Base-by-base conservation (phyloP, 2,113 vertebrate species). In the Cisticola juncidis region DNA sequence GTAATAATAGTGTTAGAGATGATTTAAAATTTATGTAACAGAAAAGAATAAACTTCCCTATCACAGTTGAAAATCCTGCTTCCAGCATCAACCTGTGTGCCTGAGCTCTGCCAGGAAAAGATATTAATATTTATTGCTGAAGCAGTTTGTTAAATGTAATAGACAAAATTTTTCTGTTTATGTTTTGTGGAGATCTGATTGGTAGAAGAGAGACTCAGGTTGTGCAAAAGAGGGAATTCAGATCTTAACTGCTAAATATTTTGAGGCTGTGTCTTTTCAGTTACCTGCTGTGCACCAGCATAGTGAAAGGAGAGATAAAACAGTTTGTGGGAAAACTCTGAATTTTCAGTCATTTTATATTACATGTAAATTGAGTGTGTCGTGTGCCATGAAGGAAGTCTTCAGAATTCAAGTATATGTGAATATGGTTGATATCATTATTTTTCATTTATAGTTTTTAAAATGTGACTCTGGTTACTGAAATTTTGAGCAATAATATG, bases 101-200 rank as follows among this genome's bases (percentile, higher is more conserved):
- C 62, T 58, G 74, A 48, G 44, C 91, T 92, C 25, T 92, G 72
- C 83, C 77, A 51, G 84, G 65, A 83, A 90, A 81, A 91, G 28
- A 91, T 25, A 65, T 56, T 92, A n/a, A n/a, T n/a, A n/a, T n/a
- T n/a, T 95, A 79, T 71, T 88, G 40, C 8, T 85, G 91, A 44
- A 74, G 36, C 14, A 76, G 83, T 72, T 95, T 95, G 54, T 71
- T 93, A 83, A 94, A 88, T 85, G 47, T 38, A 86, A 60, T 48
- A 31, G 29, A 35, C 9, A 88, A 94, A 45, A 10, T 31, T 64
- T 89, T 91, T 80, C 58, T 91, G 5, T 29, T 65, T 38, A 24
- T 58, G 38, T 57, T 36, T 35, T 42, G 53, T 45, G 48, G 33
- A 73, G 35, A 45, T 80, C 4, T 44, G 65, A 36, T 23, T 48